phyloP scores from a whole-genome alignment of 2,113 vertebrate genomes.

The Dromas ardeola region DNA sequence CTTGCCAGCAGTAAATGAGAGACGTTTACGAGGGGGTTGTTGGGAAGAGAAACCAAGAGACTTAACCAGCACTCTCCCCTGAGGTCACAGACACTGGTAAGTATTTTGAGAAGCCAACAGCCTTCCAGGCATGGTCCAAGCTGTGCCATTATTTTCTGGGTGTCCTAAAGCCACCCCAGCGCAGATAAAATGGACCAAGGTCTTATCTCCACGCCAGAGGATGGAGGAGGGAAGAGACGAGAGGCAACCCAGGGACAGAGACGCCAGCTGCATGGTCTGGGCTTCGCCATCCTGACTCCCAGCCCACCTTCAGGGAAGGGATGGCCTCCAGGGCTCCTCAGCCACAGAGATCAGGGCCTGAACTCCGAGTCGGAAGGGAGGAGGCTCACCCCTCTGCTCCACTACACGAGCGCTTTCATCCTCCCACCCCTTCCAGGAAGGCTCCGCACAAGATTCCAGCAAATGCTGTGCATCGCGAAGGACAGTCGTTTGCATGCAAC shows the following conservation, averaged over 20 bases:
- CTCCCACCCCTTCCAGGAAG: slow-evolving; percentile 51
- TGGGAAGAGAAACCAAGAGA: not conserved
- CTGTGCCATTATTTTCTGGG: not conserved
- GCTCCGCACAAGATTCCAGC: fast-evolving
- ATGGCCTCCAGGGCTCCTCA: not conserved
- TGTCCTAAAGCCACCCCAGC: slow-evolving; percentile 9
- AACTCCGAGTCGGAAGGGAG: not conserved
- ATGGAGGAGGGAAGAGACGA: not conserved
- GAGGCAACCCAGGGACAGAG: not conserved
- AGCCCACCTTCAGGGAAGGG: not conserved
- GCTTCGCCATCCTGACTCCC: not conserved
- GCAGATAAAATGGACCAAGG: not conserved
- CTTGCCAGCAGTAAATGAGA: not conserved
- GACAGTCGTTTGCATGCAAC: not conserved
- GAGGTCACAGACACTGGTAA: not conserved
- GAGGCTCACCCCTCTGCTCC: not conserved
- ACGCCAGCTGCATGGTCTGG: fast-evolving
- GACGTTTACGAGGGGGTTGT: not conserved
- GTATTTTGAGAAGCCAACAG: not conserved
- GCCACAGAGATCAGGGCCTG: not conserved
- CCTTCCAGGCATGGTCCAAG: not conserved
- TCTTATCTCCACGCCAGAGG: not conserved
- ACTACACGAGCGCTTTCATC: not conserved
- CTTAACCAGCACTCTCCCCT: not conserved
- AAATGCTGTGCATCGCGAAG: not conserved